A percentile compares a stretch with the other conserved stretches of the same genome.
These are phyloP conservation scores for Leistus spinibarbis DNA, from an alignment of 2,888 invertebrate species.

Conservation along the genomic window DNA sequence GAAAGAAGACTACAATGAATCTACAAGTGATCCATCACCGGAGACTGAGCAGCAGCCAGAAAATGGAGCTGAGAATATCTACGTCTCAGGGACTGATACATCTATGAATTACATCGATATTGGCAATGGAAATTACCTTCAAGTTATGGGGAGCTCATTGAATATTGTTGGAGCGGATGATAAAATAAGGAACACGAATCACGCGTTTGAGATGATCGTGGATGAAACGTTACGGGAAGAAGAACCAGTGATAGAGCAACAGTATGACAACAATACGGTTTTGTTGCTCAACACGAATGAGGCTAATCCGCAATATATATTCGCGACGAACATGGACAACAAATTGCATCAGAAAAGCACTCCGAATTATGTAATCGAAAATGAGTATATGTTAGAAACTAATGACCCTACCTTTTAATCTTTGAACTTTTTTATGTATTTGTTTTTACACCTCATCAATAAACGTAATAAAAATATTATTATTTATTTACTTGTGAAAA, in stretches of 20 bases:
- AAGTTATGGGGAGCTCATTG: constrained; percentile 22
- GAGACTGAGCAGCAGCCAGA: neutral
- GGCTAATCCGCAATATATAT: constrained; percentile 12
- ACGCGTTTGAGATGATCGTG: constrained; percentile 27
- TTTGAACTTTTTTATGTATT: neutral
- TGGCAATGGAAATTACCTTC: constrained; percentile 25
- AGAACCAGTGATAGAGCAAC: constrained; percentile 8
- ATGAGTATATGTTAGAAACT: constrained; percentile 22
- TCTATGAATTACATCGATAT: constrained; percentile 30
- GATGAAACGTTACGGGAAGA: constrained; percentile 19
- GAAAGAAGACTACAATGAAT: constrained; percentile 24
- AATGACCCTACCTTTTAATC: constrained; percentile 25
- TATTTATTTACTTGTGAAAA: neutral
- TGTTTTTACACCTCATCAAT: neutral
- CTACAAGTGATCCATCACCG: neutral
- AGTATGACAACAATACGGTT: constrained; percentile 19
- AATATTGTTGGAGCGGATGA: constrained; percentile 27
- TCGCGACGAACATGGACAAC: constrained; percentile 5
- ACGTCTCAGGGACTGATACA: neutral
- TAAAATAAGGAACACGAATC: constrained; percentile 15
- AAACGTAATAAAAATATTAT: neutral
- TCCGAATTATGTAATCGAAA: constrained; percentile 24
- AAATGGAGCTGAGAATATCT: neutral
- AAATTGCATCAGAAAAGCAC: too few relatives aligned
- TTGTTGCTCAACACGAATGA: constrained; percentile 22